Evolutionary conservation across 2,888 invertebrate genomes (phyloP), one percentile per base, ranked within the genome.

Genomic region (Unio delphinus): DNA sequence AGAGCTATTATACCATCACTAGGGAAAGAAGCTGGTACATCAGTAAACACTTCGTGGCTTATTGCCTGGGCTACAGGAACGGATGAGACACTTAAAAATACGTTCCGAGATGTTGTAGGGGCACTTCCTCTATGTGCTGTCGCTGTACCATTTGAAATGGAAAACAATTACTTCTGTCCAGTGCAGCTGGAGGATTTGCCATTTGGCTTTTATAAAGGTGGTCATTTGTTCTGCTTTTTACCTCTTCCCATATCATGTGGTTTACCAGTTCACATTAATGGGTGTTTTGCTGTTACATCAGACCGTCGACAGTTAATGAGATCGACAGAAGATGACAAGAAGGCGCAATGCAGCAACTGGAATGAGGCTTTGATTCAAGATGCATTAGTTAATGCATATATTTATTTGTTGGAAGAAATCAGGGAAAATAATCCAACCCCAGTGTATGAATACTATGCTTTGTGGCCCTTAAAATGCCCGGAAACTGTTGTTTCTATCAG

Each of bases 181-280:
- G 30, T 26, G 26, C 8, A 28, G 4, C 54, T 74, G 64, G 3
- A 58, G n/a, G 34, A 65, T 18, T 56, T 64, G 28, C 74, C 77
- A 8, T 55, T 28, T 55, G 79, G 80, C 30, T 80, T 80, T 67
- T 80, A 75, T 67, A 65, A 61, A 28, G 60, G 54, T 17, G 76
- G 79, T 28, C 79, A 76, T 67, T 55, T 79, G n/a, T 84, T 79
- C 70, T 82, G 80, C 54, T 83, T 78, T 61, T 72, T 83, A 8
- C 89, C 89, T 3, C 75, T 89, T 18, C 87, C 88, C 45, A 76
- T 86, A 4, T 68, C 64, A 45, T 82, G 80, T 28, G 75, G 76
- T 7, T 76, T 89, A 17, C 85, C 86, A 15, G 78, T 88, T 28
- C 87, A 88, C 69, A 70, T 81, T 23, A 88, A 87, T 67, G 87